Percentiles rank a stretch among this genome's conserved stretches.
Evolutionary conservation across 2,888 invertebrate species (phyloP).

Genomic region (Gerosis bhagava): DNA sequence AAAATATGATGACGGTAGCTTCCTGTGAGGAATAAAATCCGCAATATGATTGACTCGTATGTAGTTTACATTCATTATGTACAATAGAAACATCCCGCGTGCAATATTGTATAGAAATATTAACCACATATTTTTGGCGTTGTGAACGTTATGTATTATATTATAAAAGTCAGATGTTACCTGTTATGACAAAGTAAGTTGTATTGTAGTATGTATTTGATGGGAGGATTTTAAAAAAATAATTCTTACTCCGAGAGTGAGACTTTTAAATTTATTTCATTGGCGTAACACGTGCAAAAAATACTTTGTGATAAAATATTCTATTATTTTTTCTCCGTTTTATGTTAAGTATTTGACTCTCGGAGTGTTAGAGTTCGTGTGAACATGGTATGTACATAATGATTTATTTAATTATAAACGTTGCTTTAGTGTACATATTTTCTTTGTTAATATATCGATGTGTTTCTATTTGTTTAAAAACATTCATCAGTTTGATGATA

Average conservation of each 20-base stretch:
- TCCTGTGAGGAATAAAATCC: constrained; percentile 63
- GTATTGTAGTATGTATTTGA: constrained; percentile 67
- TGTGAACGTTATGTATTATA: constrained; percentile 81
- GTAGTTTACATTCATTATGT: constrained; percentile 61
- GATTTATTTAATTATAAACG: constrained; percentile 78
- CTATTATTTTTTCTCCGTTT: constrained; percentile 11
- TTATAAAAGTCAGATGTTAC: constrained; percentile 81
- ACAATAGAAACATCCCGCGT: constrained; percentile 74
- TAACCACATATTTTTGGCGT: constrained; percentile 76
- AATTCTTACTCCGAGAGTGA: constrained; percentile 23
- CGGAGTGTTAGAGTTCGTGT: constrained; percentile 41
- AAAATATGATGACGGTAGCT: constrained; percentile 62
- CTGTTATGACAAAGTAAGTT: constrained; percentile 81
- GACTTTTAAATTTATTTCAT: constrained; percentile 8
- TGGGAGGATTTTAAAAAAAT: constrained; percentile 27
- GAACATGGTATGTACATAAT: constrained; percentile 67
- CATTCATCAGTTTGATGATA: constrained; percentile 58
- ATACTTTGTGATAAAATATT: constrained; percentile 21
- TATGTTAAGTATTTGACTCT: constrained; percentile 19
- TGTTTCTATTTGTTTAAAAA: constrained; percentile 53
- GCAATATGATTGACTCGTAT: constrained; percentile 58
- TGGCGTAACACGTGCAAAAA: constrained; percentile 10
- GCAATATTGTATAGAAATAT: constrained; percentile 79
- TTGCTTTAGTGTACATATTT: constrained; percentile 80
- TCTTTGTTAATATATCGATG: constrained; percentile 69